Base-by-base conservation (phyloP, 2,888 invertebrate genomes). In the Eupithecia tripunctaria region DNA sequence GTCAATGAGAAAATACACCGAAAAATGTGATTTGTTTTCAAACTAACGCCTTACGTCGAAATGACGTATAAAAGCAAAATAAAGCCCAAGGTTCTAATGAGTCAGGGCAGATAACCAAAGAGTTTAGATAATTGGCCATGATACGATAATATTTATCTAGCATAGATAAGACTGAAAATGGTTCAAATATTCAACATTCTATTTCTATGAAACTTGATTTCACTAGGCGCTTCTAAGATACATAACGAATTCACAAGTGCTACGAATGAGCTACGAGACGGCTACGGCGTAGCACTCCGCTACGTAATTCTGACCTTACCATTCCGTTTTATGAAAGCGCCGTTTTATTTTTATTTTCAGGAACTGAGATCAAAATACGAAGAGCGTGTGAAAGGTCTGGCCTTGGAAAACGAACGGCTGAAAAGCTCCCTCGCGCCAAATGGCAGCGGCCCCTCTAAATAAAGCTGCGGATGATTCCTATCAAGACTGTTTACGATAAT, bases 341-440 rank as follows among this genome's bases (percentile, higher is more conserved):
- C 60, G 18, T 56, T 56, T 56, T 56, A 56, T 21, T 64, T 64
- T 36, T 86, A n/a, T 79, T 83, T 85, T 15, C 92, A 96, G 95
- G 96, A 96, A 84, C 88, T 97, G 14, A 95, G 96, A 74, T 92
- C 93, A 59, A 96, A 96, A 65, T 97, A 97, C 82, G 96, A 96
- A 80, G 95, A 95, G 79, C 96, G 96, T 79, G 95, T 97, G 0
- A 87, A 92, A 59, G 90, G 95, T 0, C 80, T 96, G 18, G 92
- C 95, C 0, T 92, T 93, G 0, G 95, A 96, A 79, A 96, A 96
- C 78, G 85, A 86, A 29, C 87, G 86, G 68, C 85, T 94, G 41
- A 92, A 90, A 76, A 88, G 83, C n/a, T 76, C 82, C 0, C 68
- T 73, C 14, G 66, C 10, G 63, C 73, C 14, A n/a, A 71, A 70